Evolutionary conservation across 2,113 vertebrate genomes (phyloP).

Genomic region (Prunella himalayana): DNA sequence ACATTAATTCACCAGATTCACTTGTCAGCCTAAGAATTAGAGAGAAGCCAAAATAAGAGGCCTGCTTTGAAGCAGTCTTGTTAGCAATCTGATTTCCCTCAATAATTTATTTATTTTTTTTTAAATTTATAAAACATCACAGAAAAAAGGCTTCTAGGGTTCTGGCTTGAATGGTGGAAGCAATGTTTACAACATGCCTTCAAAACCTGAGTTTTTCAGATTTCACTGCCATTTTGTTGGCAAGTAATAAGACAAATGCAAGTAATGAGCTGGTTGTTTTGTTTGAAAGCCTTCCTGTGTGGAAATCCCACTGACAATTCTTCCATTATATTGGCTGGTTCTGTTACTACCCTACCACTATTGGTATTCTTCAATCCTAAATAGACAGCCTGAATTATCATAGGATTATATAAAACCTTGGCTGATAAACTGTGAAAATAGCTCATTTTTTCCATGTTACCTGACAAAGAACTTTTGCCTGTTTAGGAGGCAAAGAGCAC

Average conservation of each 20-base stretch:
- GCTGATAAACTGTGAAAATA: background rate
- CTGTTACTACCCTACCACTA: background rate
- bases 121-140: background rate
- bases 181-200: background rate
- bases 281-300: background rate
- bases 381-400: background rate
- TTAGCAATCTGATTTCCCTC: background rate
- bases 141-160: background rate
- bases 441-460: background rate
- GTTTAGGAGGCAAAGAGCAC: background rate
- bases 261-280: background rate
- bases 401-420: background rate
- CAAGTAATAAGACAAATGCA: background rate
- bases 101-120: background rate
- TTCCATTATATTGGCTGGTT: background rate
- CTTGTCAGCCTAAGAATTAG: background rate
- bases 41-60: background rate
- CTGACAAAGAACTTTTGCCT: background rate
- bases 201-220: background rate
- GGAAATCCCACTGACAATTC: background rate
- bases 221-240: background rate
- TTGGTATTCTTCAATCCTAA: background rate
- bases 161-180: background rate
- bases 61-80: background rate
- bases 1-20: constrained; percentile 34